Evolutionary conservation across 2,888 invertebrate species (phyloP).

Genomic region (Patella ulyssiponensis): DNA sequence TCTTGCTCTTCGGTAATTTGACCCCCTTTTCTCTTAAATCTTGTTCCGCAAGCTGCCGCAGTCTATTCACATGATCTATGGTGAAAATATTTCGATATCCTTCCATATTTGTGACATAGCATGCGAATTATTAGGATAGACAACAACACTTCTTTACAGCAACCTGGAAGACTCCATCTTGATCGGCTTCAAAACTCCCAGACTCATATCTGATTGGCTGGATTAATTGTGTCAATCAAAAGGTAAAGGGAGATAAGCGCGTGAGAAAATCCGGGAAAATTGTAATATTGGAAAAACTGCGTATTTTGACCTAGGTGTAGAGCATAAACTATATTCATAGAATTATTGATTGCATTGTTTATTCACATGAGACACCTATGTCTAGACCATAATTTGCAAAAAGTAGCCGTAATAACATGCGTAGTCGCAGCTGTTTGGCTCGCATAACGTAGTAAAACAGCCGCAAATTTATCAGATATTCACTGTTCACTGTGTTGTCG

Average conservation of each 20-base stretch:
- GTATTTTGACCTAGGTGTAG: too few species aligned
- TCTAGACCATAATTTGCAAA: too few species aligned
- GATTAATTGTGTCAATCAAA: constrained; percentile 5
- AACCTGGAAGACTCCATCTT: constrained; percentile 25
- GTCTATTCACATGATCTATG: constrained; percentile 56
- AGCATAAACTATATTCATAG: too few species aligned
- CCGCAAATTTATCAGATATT: too few species aligned
- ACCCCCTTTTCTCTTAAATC: constrained; percentile 66
- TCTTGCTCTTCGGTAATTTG: constrained; percentile 65
- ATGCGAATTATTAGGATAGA: constrained; percentile 3
- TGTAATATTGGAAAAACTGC: neutral
- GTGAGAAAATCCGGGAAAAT: constrained; percentile 4
- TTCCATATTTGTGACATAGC: constrained; percentile 30
- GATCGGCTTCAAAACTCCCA: constrained; percentile 52
- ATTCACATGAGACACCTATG: too few species aligned
- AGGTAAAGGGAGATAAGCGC: neutral
- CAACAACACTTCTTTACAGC: constrained; percentile 5
- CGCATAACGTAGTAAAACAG: too few species aligned
- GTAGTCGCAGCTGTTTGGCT: too few species aligned
- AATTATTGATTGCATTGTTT: too few species aligned
- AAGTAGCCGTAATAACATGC: too few species aligned
- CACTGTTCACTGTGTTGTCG: too few species aligned
- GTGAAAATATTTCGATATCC: constrained; percentile 48
- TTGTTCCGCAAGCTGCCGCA: constrained; percentile 57
- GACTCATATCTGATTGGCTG: constrained; percentile 52